Evolutionary conservation across 1,140 invertebrate species (phyloP), one percentile per base, ranked within the genome.

Genomic region (Drosophila obscura): DNA sequence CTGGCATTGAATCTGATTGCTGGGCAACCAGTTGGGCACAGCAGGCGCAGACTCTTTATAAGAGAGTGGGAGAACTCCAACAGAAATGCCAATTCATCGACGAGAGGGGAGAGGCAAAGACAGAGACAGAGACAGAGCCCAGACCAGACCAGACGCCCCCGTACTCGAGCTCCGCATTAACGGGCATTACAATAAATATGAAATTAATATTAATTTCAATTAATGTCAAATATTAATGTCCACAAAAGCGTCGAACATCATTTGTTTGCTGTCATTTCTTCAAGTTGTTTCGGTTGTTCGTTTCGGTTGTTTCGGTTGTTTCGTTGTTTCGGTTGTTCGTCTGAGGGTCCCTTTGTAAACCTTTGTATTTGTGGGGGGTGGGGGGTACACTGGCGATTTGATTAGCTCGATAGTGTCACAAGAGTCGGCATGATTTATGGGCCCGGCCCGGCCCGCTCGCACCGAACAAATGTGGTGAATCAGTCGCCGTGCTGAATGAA

Each of bases 201-300:
- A 89, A 91, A 91, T 91, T 89, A 91, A 91, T 91, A 91, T 91
- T 91, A 83, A 91, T 89, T 91, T 91, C 89, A 91, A 91, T 91
- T 91, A 91, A 91, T 89, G 89, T 91, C 89, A 91, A 80, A 87
- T 82, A 88, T 91, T 91, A 80, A 90, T 87, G 89, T 91, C 89
- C 72, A 83, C 77, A 82, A 91, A 83, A 89, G 89, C 89, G 89
- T 91, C 77, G 77, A 76, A 61, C 68, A 83, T 91, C 89, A 90
- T 91, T 91, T 91, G 81, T 91, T 81, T 26, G 82, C 77, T 90
- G 88, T 87, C 87, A 88, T 24, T 81, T 61, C 67, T 61, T 53
- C 65, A 59, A 51, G 48, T 67, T 35, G 57, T 51, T 48, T 62
- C 19, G n/a, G 16, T 35, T 46, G 28, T 59, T 52, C 22, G 72